Base-by-base conservation (phyloP, 2,113 vertebrate genomes). In the Rhinichthys klamathensis region DNA sequence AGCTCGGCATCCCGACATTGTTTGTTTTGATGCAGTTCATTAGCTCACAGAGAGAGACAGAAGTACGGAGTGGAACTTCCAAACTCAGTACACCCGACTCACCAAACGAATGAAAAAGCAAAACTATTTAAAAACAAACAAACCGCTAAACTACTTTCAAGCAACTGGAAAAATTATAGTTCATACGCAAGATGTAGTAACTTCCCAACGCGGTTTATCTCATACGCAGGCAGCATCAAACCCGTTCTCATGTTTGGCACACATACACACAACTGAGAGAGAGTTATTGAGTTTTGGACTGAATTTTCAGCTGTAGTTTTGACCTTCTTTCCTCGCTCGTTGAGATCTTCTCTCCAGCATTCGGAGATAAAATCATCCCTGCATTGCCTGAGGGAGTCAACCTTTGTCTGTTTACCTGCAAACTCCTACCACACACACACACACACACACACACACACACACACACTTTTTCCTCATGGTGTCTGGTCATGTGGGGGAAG, bases 1-100 rank as follows among this genome's bases (percentile, higher is more conserved):
- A 80, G 76, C 69, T 63, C 12, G 1, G 8, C 63, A 32, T 51
- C 27, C 54, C 13, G 32, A 13, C 56, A 9, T 8, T 65, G 25
- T 75, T 82, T 82, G 72, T 82, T 89, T 84, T 77, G n/a, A 88
- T 30, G 79, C 46, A 83, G 69, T 38, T 70, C 63, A 82, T 88
- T 79, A 77, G 25, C 58, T 18, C 82, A 80, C 18, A 78, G 84
- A 87, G 87, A 78, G 41, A 56, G 38, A 81, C 41, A 56, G 38
- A 3, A 65, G 21, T 41, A 81, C 65, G 3, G 56, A 87, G 65
- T 82, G 80, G 12, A 69, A 89, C 87, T 88, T 74, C 32, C 32
- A 69, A 44, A 54, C 27, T 69, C 12, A 73, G 18, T 77, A 46
- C 63, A 75, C 21, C 46, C 21, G 4, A 25, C 80, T 16, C 65